A percentile compares a stretch with the other conserved stretches of the same genome.
These are phyloP conservation scores for Scaptomyza tumidula DNA, from an alignment of 2,888 invertebrate genomes.

Conservation along the genomic window DNA sequence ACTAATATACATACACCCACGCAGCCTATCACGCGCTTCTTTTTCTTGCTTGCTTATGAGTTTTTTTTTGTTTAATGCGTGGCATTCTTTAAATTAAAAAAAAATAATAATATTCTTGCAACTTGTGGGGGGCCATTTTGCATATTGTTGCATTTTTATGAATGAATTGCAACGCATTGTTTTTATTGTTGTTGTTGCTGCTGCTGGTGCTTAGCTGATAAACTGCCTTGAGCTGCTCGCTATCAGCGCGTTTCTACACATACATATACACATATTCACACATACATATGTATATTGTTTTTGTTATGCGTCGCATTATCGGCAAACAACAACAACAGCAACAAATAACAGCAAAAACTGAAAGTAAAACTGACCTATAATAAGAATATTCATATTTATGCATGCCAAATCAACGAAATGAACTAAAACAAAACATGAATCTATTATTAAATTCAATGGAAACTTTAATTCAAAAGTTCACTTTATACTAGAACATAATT, in stretches of 20 bases:
- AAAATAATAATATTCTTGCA: slow-evolving; percentile 1
- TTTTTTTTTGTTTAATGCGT: slow-evolving; percentile 30
- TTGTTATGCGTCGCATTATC: slow-evolving; percentile 42
- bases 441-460: too few species aligned
- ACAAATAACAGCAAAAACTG: slow-evolving; percentile 38
- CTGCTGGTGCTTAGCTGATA: slow-evolving; percentile 58
- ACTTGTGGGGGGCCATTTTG: slow-evolving; percentile 38
- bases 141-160: slow-evolving; percentile 59
- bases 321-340: slow-evolving; percentile 29
- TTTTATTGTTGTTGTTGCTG: slow-evolving; percentile 23
- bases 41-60: slow-evolving; percentile 17
- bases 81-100: slow-evolving; percentile 23
- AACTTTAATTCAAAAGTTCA: not conserved
- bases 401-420: slow-evolving; percentile 5
- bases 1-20: slow-evolving; percentile 3
- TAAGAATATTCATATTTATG: slow-evolving; percentile 63
- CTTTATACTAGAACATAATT: too few species aligned
- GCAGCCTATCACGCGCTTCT: slow-evolving; percentile 14
- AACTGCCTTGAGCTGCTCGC: slow-evolving; percentile 60
- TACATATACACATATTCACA: not conserved
- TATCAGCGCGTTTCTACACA: slow-evolving; percentile 20
- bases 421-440: too few species aligned
- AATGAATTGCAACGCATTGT: slow-evolving; percentile 59
- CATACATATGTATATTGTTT: slow-evolving; percentile 31
- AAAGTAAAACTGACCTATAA: slow-evolving; percentile 78